Evolutionary conservation across 2,888 invertebrate species (phyloP).

Genomic region (Cephalotes varians): DNA sequence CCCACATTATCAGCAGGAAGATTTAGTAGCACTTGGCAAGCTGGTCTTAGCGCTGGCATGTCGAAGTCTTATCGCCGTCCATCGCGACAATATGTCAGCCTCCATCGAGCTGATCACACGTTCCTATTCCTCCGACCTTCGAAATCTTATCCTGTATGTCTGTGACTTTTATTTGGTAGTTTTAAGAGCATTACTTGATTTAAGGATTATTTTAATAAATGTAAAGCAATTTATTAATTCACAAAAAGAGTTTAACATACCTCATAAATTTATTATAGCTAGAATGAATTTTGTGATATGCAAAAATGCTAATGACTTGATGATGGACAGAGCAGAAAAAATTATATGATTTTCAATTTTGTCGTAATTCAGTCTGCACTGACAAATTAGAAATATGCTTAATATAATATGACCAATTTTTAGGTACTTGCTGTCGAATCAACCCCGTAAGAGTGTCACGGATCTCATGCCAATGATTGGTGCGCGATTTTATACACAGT

Average conservation of each 20-base stretch:
- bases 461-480: conserved; percentile 99
- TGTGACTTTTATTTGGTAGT: background rate
- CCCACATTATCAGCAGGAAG: conserved; percentile 95
- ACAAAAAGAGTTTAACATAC: background rate
- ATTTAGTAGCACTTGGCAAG: conserved; percentile 96
- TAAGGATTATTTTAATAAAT: background rate
- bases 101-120: conserved; percentile 96
- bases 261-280: background rate
- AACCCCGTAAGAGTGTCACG: conserved; percentile 92
- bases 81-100: conserved; percentile 94
- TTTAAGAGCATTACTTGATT: background rate
- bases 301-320: background rate
- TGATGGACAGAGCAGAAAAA: background rate
- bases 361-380: background rate
- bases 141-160: conserved; percentile 95
- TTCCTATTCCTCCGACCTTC: conserved; percentile 96
- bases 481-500: conserved; percentile 97
- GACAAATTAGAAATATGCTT: background rate
- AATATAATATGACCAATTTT: conserved; percentile 55
- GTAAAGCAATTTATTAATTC: background rate
- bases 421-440: conserved; percentile 92
- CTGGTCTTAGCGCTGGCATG: conserved; percentile 97
- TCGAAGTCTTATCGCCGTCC: conserved; percentile 94
- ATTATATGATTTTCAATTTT: background rate
- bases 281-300: background rate